Conservation (phyloP, 2,888 invertebrate species). For the Morinoia aosen region DNA sequence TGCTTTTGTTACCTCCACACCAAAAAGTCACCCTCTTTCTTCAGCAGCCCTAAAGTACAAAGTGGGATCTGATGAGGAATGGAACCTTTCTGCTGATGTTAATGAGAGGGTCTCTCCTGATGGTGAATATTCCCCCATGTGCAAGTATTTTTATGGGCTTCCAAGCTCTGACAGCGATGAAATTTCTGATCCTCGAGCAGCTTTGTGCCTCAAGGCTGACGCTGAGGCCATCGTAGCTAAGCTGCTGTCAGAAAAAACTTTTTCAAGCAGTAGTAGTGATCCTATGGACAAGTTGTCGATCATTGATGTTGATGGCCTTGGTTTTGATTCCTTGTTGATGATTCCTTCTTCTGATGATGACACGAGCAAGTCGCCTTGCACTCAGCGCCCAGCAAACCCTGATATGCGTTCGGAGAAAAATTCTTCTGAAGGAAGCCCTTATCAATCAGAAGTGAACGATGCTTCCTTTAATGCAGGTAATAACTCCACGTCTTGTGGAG, state of each 20-base stretch:
- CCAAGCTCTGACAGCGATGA: not conserved
- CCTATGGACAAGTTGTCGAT: conserved; percentile 21
- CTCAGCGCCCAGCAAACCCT: not conserved
- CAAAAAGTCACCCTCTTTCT: not conserved
- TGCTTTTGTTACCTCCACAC: not conserved
- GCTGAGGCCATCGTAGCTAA: conserved; percentile 30
- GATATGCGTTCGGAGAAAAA: not conserved
- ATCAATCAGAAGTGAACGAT: not conserved
- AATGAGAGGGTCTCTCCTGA: not conserved
- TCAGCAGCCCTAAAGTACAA: not conserved
- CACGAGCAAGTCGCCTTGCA: not conserved
- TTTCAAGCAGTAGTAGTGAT: conserved; percentile 27
- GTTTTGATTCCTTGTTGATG: not conserved
- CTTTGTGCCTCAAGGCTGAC: not conserved
- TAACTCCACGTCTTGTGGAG: no score
- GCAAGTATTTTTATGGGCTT: not conserved
- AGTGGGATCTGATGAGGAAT: not conserved
- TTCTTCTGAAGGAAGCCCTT: not conserved
- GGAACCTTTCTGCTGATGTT: not conserved
- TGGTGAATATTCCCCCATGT: not conserved
- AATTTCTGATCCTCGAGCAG: not conserved
- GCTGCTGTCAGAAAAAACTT: conserved; percentile 22
- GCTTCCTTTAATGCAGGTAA: no score
- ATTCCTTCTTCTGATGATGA: not conserved
- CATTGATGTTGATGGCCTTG: conserved; percentile 15